A percentile compares a stretch with the other conserved stretches of the same genome.
These are phyloP conservation scores for Peromyscus nudipes DNA, from an alignment of 2,797 vertebrate species.

Conservation along the genomic window DNA sequence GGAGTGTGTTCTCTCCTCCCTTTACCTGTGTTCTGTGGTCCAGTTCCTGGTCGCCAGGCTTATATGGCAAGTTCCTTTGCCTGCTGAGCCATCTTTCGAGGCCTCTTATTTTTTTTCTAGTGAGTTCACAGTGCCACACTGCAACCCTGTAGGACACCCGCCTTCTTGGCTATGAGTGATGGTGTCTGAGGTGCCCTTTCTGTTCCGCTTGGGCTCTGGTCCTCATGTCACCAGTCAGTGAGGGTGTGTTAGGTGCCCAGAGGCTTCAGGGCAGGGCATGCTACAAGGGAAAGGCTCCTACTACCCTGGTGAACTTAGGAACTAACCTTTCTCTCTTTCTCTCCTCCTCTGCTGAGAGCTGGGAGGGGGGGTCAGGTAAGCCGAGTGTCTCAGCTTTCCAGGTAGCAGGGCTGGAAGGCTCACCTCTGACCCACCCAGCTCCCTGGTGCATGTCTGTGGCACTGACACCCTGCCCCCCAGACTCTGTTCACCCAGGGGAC, in stretches of 20 bases:
- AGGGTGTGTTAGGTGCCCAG: not conserved
- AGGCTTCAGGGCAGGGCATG: not conserved
- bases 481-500: constrained; percentile 15
- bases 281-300: constrained; percentile 42
- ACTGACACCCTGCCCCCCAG: constrained; percentile 65
- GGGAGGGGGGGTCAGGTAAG: constrained; percentile 89
- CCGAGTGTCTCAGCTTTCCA: constrained; percentile 72
- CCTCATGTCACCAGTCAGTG: not conserved
- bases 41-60: not conserved
- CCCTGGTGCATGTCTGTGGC: constrained; percentile 78
- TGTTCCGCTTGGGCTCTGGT: not conserved
- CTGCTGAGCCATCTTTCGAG: not conserved
- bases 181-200: not conserved
- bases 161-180: not conserved
- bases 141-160: not conserved
- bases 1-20: not conserved
- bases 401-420: constrained; percentile 68
- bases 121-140: not conserved
- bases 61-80: not conserved
- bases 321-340: constrained; percentile 87
- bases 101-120: no score
- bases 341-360: constrained; percentile 87
- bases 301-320: constrained; percentile 44
- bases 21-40: not conserved
- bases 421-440: constrained; percentile 42